Evolutionary conservation across 2,888 invertebrate species (phyloP).

Genomic region (Cacoxenus indagator): DNA sequence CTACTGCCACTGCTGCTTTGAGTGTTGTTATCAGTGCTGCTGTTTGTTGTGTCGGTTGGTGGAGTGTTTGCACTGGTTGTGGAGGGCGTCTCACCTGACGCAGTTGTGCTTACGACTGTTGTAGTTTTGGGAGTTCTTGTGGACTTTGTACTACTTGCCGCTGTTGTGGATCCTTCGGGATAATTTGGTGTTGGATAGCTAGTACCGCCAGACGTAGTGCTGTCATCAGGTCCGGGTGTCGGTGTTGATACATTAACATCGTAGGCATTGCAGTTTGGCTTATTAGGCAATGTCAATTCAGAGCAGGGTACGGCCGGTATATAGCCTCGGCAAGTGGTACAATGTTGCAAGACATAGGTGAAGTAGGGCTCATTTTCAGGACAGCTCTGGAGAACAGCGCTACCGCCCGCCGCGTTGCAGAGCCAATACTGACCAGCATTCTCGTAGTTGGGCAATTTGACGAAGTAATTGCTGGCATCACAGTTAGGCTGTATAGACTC

Average conservation of each 20-base stretch:
- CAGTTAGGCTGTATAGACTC: slow-evolving; percentile 40
- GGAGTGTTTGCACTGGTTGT: background rate
- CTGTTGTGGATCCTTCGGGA: no score
- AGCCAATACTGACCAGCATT: slow-evolving; percentile 39
- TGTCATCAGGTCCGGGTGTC: background rate
- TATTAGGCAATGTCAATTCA: background rate
- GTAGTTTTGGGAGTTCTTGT: slow-evolving; percentile 5
- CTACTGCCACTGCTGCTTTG: no score
- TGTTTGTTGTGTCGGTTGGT: background rate
- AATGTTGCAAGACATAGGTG: slow-evolving; percentile 53
- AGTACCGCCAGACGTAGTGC: background rate
- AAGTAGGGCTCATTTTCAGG: slow-evolving; percentile 39
- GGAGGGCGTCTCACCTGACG: no score
- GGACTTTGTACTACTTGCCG: background rate
- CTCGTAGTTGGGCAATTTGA: slow-evolving; percentile 50
- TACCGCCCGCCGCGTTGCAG: slow-evolving; percentile 36
- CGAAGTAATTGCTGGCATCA: slow-evolving; percentile 16
- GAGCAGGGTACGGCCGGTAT: slow-evolving; percentile 48
- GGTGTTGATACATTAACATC: background rate
- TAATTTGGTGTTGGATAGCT: background rate
- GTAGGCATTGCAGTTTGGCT: background rate
- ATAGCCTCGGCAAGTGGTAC: slow-evolving; percentile 43
- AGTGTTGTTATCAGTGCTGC: background rate
- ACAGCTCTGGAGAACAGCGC: slow-evolving; percentile 36
- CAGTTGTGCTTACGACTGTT: slow-evolving; percentile 7